Evolutionary conservation across 1,140 invertebrate genomes (phyloP).

Genomic region (Anastatus disparis): DNA sequence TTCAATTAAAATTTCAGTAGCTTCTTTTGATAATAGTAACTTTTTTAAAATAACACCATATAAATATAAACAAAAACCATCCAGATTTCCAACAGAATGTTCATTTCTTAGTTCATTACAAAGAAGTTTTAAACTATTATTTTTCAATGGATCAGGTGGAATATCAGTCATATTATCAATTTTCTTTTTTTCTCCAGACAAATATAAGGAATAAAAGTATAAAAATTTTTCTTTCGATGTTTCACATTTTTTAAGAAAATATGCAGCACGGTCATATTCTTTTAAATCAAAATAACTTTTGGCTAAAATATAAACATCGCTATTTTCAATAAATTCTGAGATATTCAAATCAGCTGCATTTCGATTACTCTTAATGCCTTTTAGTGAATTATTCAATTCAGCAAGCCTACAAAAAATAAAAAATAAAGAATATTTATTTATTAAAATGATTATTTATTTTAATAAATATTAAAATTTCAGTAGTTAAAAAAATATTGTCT

Average conservation of each 20-base stretch:
- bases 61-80: constrained; percentile 90
- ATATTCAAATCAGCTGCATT: constrained; percentile 58
- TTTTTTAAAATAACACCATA: constrained; percentile 93
- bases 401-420: constrained; percentile 71
- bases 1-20: constrained; percentile 81
- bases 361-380: constrained; percentile 71
- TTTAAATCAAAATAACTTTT: constrained; percentile 92
- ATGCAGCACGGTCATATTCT: constrained; percentile 91
- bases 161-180: constrained; percentile 84
- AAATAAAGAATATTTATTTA: not conserved
- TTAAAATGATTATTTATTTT: not conserved
- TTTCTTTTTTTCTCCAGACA: constrained; percentile 89
- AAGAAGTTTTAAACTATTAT: constrained; percentile 69
- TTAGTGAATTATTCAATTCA: constrained; percentile 82
- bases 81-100: constrained; percentile 74
- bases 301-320: constrained; percentile 81
- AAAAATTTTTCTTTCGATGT: constrained; percentile 80
- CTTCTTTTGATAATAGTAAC: constrained; percentile 79
- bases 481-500: not conserved
- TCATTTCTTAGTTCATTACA: constrained; percentile 70
- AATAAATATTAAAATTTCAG: not conserved
- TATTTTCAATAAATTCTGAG: constrained; percentile 67
- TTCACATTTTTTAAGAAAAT: constrained; percentile 79
- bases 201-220: constrained; percentile 85
- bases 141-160: constrained; percentile 73